A percentile compares a stretch with the other conserved stretches of the same genome.
Conservation (phyloP, 2,113 vertebrate genomes). For the Mystacornis crossleyi region DNA sequence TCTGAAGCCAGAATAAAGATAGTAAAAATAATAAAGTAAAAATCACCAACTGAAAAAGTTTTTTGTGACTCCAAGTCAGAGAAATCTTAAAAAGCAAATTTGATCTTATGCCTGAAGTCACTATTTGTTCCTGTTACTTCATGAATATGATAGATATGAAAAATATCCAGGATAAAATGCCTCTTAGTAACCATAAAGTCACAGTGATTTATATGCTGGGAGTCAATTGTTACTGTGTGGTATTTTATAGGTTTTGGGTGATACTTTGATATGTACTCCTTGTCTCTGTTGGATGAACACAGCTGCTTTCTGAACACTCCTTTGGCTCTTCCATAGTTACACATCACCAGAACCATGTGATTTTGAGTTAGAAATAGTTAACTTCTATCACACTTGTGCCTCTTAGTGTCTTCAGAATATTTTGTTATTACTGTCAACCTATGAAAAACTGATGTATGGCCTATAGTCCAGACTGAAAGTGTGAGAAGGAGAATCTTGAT, state of each 20-base stretch:
- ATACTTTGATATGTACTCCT: background rate
- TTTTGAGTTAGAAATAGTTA: background rate
- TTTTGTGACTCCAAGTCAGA: background rate
- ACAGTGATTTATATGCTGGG: background rate
- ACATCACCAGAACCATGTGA: accelerated
- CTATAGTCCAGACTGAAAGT: background rate
- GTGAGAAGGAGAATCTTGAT: background rate
- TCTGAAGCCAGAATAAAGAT: background rate
- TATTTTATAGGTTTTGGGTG: background rate
- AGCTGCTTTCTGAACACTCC: background rate
- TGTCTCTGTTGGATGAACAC: background rate
- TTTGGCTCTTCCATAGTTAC: background rate
- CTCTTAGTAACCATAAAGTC: background rate
- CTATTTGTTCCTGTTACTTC: background rate
- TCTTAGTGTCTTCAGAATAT: background rate
- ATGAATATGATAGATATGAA: background rate
- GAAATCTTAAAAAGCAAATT: background rate
- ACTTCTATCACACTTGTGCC: background rate
- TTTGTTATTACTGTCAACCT: background rate
- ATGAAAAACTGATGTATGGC: background rate
- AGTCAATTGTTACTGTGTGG: background rate
- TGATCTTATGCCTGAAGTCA: background rate
- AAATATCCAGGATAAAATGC: background rate
- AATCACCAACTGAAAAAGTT: background rate
- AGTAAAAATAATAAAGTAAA: background rate